These are phyloP conservation scores for Chrysoperla carnea DNA, from an alignment of 1,140 invertebrate genomes.

Conservation along the genomic window DNA sequence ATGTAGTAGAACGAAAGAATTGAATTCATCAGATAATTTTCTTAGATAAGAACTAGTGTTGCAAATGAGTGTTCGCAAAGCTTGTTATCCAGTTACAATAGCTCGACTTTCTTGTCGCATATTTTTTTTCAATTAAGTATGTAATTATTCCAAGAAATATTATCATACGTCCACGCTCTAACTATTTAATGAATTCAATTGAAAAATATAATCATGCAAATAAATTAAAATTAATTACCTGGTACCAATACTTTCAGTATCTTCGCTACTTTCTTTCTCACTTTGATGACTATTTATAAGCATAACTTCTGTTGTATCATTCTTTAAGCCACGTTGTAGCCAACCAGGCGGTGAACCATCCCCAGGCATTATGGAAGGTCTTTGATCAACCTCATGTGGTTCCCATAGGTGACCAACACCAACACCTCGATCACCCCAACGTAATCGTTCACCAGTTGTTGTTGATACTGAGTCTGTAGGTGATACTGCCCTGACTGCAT, in stretches of 20 bases:
- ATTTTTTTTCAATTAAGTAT: no score
- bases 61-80: no score
- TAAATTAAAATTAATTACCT: not conserved
- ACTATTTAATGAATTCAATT: no score
- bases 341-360: constrained; percentile 33
- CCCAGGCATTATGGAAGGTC: constrained; percentile 7
- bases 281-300: constrained; percentile 4
- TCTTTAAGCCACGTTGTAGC: constrained; percentile 37
- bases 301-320: constrained; percentile 18
- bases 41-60: no score
- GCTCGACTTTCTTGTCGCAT: no score
- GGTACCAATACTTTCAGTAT: not conserved
- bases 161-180: no score
- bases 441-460: constrained; percentile 38
- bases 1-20: no score
- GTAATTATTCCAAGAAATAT: no score
- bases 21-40: no score
- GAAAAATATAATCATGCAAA: no score
- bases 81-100: no score
- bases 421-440: constrained; percentile 46
- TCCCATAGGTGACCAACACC: constrained; percentile 46
- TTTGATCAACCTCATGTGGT: constrained; percentile 26
- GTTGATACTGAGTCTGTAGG: constrained; percentile 14
- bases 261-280: not conserved
- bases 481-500: not conserved